A percentile compares a stretch with the other conserved stretches of the same genome.
Evolutionary conservation across 2,888 invertebrate species (phyloP).

Genomic region (Noctua fimbriata): DNA sequence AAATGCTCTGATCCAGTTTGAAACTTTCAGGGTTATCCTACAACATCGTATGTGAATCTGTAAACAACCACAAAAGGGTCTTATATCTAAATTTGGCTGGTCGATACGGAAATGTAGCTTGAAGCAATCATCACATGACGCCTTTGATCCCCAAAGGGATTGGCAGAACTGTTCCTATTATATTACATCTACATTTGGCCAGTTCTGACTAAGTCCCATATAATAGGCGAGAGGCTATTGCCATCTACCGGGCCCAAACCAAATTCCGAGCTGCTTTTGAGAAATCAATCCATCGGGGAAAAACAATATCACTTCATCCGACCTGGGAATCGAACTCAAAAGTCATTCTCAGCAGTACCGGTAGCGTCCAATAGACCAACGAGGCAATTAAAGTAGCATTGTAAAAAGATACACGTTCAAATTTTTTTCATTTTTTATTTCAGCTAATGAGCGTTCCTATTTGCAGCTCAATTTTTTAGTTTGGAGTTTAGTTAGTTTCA

Average conservation of each 20-base stretch:
- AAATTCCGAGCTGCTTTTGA: background rate
- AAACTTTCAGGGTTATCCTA: constrained; percentile 43
- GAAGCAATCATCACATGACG: background rate
- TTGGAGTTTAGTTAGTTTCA: constrained; percentile 24
- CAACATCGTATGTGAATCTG: constrained; percentile 31
- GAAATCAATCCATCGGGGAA: background rate
- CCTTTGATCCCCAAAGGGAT: background rate
- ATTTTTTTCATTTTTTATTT: constrained; percentile 45
- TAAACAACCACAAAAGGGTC: constrained; percentile 28
- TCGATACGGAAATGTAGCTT: constrained; percentile 20
- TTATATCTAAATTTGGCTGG: background rate
- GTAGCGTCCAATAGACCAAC: background rate
- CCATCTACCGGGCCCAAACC: background rate
- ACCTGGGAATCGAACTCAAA: background rate
- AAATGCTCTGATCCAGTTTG: constrained; percentile 21
- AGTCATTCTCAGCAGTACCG: background rate
- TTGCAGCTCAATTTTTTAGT: constrained; percentile 25
- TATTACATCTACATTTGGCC: background rate
- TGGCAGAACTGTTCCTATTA: background rate
- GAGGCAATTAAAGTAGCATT: background rate
- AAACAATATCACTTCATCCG: background rate
- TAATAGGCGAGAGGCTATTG: too few species aligned
- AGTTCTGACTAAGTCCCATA: background rate
- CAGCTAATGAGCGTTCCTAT: constrained; percentile 64
- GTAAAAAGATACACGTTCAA: constrained; percentile 40